Conservation (phyloP, 2,888 invertebrate species). For the Diadegma fenestrale region DNA sequence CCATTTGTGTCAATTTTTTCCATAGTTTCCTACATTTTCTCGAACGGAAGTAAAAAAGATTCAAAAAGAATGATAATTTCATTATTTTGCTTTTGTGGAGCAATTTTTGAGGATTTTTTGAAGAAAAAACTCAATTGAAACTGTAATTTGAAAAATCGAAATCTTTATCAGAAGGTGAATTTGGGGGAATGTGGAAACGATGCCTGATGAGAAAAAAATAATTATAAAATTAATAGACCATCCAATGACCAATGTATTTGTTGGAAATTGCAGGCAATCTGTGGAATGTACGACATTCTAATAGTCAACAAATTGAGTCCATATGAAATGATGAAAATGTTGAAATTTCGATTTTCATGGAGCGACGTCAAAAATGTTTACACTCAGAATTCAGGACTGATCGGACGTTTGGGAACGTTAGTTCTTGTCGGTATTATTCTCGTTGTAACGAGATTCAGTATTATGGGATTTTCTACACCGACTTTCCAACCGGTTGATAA, state of each 20-base stretch:
- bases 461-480: constrained; percentile 93
- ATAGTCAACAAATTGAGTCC: constrained; percentile 84
- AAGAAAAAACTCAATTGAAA: too few species aligned
- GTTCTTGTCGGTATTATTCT: constrained; percentile 86
- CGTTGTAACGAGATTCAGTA: constrained; percentile 89
- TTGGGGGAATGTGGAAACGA: too few species aligned
- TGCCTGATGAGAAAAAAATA: too few species aligned
- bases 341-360: constrained; percentile 68
- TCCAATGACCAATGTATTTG: not conserved
- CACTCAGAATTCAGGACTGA: constrained; percentile 68
- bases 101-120: too few species aligned
- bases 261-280: constrained; percentile 86
- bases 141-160: too few species aligned
- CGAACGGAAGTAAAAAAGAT: not conserved
- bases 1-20: not conserved
- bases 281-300: constrained; percentile 90
- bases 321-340: constrained; percentile 64
- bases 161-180: too few species aligned
- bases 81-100: too few species aligned
- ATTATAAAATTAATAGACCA: not conserved
- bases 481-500: constrained; percentile 95
- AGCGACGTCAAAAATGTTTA: constrained; percentile 78
- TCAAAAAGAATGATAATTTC: too few species aligned
- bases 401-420: constrained; percentile 86
- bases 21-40: not conserved